Percentiles rank a stretch among this genome's conserved stretches.
These are phyloP conservation scores for Apteryx mantelli DNA, from an alignment of 2,113 vertebrate species.

Conservation along the genomic window DNA sequence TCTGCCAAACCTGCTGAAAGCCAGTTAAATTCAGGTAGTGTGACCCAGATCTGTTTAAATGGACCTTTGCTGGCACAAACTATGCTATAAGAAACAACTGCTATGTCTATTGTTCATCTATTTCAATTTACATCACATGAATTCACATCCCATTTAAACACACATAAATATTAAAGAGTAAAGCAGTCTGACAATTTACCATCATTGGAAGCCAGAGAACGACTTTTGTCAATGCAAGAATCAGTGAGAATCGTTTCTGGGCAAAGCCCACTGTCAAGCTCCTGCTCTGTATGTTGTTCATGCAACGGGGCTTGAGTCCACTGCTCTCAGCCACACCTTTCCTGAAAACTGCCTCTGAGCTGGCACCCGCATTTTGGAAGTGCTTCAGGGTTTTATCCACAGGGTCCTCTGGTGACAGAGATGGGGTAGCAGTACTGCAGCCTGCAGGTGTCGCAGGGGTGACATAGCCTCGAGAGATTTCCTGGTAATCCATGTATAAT, in stretches of 20 bases:
- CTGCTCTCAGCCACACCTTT: conserved; percentile 9
- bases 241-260: conserved; percentile 94
- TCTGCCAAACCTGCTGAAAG: not conserved
- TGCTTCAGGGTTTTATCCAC: conserved; percentile 74
- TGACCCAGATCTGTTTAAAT: not conserved
- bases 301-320: conserved; percentile 7
- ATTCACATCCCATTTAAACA: not conserved
- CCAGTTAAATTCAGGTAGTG: not conserved
- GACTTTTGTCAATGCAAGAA: conserved; percentile 88
- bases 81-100: not conserved
- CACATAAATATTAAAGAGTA: not conserved
- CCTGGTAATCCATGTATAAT: conserved; percentile 72
- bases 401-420: conserved; percentile 76
- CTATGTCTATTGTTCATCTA: not conserved
- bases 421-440: conserved; percentile 62
- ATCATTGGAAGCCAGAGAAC: conserved; percentile 96
- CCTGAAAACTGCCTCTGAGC: not conserved
- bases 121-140: not conserved
- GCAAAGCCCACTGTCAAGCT: conserved; percentile 82
- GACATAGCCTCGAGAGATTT: conserved; percentile 68
- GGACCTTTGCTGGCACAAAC: not conserved
- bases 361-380: conserved; percentile 62
- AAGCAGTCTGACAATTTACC: conserved; percentile 81
- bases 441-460: conserved; percentile 73
- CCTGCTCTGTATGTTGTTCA: not conserved